A percentile compares a stretch with the other conserved stretches of the same genome.
These are phyloP conservation scores for Ganaspis brasiliensis DNA, from an alignment of 2,888 invertebrate species.

Conservation along the genomic window DNA sequence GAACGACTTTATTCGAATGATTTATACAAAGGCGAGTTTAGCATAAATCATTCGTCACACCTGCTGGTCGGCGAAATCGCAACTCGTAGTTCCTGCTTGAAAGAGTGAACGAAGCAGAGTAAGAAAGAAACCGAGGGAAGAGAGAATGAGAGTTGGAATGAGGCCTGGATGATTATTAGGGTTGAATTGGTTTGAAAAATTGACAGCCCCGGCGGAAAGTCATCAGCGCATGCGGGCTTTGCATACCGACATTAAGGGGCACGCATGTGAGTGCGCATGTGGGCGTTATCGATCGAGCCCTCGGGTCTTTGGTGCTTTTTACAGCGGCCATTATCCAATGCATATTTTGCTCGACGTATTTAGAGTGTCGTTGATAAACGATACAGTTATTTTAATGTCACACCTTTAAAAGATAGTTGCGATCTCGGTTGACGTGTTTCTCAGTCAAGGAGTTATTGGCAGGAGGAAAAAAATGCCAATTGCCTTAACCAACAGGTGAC, in stretches of 20 bases:
- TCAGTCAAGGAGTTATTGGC: not conserved
- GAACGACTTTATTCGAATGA: no score
- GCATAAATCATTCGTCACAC: slow-evolving; percentile 23
- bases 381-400: slow-evolving; percentile 66
- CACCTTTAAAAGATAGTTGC: slow-evolving; percentile 57
- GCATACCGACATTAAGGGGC: slow-evolving; percentile 51
- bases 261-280: slow-evolving; percentile 68
- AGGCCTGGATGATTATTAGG: slow-evolving; percentile 58
- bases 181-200: slow-evolving; percentile 61
- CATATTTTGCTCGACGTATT: slow-evolving; percentile 74
- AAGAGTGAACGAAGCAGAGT: no score
- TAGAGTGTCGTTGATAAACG: slow-evolving; percentile 76
- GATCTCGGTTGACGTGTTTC: slow-evolving; percentile 1
- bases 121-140: no score
- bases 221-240: slow-evolving; percentile 53
- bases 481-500: not conserved
- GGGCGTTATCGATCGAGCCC: slow-evolving; percentile 75
- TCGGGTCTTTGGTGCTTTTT: slow-evolving; percentile 67
- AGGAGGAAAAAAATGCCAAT: not conserved
- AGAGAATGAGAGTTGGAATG: slow-evolving; percentile 42
- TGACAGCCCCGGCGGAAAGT: slow-evolving; percentile 56
- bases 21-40: no score
- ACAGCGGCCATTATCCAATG: slow-evolving; percentile 67
- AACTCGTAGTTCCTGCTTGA: not conserved
- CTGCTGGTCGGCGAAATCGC: slow-evolving; percentile 11